These are phyloP conservation scores for Drosophila aldrichi DNA, from an alignment of 2,888 invertebrate genomes.

Conservation along the genomic window DNA sequence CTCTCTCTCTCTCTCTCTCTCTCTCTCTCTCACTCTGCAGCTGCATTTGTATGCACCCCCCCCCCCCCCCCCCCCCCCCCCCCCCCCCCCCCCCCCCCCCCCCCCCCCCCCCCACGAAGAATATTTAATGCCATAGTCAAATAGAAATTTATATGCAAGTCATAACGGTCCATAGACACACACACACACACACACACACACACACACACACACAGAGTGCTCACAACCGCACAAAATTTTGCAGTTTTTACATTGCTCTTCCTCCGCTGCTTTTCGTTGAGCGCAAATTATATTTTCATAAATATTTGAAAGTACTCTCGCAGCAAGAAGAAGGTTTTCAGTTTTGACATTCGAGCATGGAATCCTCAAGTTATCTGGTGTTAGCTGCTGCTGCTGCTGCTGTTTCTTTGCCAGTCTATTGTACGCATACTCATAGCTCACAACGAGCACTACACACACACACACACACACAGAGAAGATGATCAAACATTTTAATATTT, in stretches of 20 bases:
- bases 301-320: conserved; percentile 66
- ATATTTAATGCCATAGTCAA: conserved; percentile 66
- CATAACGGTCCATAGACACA: conserved; percentile 54
- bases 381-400: conserved; percentile 36
- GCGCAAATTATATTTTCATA: conserved; percentile 77
- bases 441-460: no score
- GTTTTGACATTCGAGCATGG: conserved; percentile 41
- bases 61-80: no score
- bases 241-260: conserved; percentile 20
- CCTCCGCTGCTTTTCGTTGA: conserved; percentile 28
- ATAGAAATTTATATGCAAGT: conserved; percentile 80
- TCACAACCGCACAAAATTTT: conserved; percentile 38
- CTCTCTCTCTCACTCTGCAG: no score
- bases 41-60: conserved; percentile 25
- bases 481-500: conserved; percentile 53
- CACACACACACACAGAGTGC: conserved; percentile 3
- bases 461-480: conserved; percentile 9
- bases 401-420: conserved; percentile 65
- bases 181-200: conserved; percentile 16
- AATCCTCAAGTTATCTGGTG: conserved; percentile 21
- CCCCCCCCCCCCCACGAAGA: no score
- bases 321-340: conserved; percentile 41
- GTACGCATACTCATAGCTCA: conserved; percentile 34
- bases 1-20: conserved; percentile 16
- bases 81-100: no score